Base-by-base conservation (phyloP, 2,888 invertebrate genomes). In the Nycteola revayana region DNA sequence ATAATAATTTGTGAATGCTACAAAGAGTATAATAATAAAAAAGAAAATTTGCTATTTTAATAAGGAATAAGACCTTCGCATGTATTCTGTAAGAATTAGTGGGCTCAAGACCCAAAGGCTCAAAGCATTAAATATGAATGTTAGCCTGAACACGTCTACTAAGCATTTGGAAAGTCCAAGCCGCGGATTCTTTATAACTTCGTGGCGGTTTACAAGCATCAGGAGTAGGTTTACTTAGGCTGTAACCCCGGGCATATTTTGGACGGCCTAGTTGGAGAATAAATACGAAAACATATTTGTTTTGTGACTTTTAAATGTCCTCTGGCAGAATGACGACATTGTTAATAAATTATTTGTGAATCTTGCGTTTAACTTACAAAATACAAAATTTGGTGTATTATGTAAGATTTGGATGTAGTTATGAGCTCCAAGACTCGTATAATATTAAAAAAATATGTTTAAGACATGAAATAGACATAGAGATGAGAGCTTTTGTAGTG, bases 41-140 rank as follows among this genome's bases (percentile, higher is more conserved):
- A 10, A 22, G 27, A 27, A 18, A 14, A 39, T 54, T 47, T 29
- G 26, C 25, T 27, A 29, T 38, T 35, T 42, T 37, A 42, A 55
- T 59, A 37, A 48, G 24, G 39, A 56, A 70, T 66, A 58, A 65
- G 71, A 66, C 72, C 66, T 77, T 68, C 67, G 66, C 63, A 58
- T 58, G 66, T 63, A 60, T 66, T 14, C 14, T 66, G 76, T 76
- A 75, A 60, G 65, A 68, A 71, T 75, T 72, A 78, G 75, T 77
- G 63, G 60, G 60, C 65, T 68, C 68, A 74, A 73, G 78, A 67
- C 60, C 55, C 68, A 74, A 73, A 78, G 68, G 60, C 54, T 60
- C 52, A 54, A 60, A 61, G 75, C 83, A 86, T 87, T 82, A 85
- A 84, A 85, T 85, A 87, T 87, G 82, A 83, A 84, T 85, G 82